A percentile compares a stretch with the other conserved stretches of the same genome.
Conservation (phyloP, 1,140 invertebrate species). For the Cydia amplana region DNA sequence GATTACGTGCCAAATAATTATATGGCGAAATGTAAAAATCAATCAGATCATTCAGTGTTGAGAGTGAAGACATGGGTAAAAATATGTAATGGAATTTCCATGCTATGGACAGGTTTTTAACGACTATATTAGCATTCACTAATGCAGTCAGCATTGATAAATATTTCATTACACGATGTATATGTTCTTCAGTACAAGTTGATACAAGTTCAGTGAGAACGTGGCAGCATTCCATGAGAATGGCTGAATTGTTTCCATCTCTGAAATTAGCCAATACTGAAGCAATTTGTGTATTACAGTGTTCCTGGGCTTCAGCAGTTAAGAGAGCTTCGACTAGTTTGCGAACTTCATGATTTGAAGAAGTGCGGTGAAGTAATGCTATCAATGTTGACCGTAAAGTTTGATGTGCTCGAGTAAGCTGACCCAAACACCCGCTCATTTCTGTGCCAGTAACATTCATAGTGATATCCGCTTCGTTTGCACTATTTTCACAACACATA, state of each 20-base stretch:
- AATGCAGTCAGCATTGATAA: slow-evolving; percentile 61
- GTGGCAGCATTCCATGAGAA: slow-evolving; percentile 55
- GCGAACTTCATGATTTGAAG: slow-evolving; percentile 53
- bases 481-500: slow-evolving; percentile 54
- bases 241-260: slow-evolving; percentile 54
- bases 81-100: slow-evolving; percentile 75
- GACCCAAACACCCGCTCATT: slow-evolving; percentile 49
- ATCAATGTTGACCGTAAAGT: slow-evolving; percentile 49
- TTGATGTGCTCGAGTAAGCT: slow-evolving; percentile 49
- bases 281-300: slow-evolving; percentile 40
- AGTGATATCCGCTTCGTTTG: slow-evolving; percentile 44
- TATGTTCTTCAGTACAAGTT: slow-evolving; percentile 63
- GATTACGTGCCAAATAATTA: slow-evolving; percentile 38
- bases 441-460: slow-evolving; percentile 49
- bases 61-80: slow-evolving; percentile 67
- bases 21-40: slow-evolving; percentile 49
- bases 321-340: slow-evolving; percentile 59
- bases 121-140: slow-evolving; percentile 56
- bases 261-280: slow-evolving; percentile 54
- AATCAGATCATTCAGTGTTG: slow-evolving; percentile 64
- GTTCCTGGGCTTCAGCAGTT: slow-evolving; percentile 38
- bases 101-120: slow-evolving; percentile 64
- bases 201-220: slow-evolving; percentile 58
- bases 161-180: slow-evolving; percentile 57
- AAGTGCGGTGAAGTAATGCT: slow-evolving; percentile 51